Evolutionary conservation across 2,797 vertebrate species (phyloP).

Genomic region (Silurus lanzhouensis): DNA sequence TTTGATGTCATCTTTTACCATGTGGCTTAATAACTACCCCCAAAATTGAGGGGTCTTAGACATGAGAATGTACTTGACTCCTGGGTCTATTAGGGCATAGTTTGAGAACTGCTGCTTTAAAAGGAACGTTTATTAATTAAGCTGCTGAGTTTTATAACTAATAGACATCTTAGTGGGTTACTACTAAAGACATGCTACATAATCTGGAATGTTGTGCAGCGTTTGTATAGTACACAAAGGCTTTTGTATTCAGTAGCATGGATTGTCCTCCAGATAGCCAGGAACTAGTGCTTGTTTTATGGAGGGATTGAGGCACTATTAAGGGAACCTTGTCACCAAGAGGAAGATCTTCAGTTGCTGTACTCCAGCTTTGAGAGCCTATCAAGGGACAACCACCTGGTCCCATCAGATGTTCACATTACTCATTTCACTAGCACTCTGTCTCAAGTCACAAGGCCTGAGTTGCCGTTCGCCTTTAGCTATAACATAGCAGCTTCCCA

Average conservation of each 20-base stretch:
- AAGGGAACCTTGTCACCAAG: slow-evolving; percentile 37
- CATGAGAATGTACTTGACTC: background rate
- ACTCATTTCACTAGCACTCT: slow-evolving; percentile 70
- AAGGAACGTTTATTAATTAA: slow-evolving; percentile 2
- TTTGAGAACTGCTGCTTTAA: background rate
- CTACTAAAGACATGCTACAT: slow-evolving; percentile 11
- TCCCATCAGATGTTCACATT: slow-evolving; percentile 67
- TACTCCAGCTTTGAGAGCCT: slow-evolving; percentile 42
- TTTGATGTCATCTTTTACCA: background rate
- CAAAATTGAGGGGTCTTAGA: background rate
- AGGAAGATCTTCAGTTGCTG: slow-evolving; percentile 43
- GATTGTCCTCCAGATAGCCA: slow-evolving; percentile 23
- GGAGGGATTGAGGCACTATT: slow-evolving; percentile 35
- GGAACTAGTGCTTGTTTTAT: slow-evolving; percentile 42
- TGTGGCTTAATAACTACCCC: background rate
- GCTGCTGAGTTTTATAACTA: background rate
- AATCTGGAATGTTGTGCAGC: slow-evolving; percentile 13
- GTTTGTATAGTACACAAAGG: slow-evolving; percentile 28
- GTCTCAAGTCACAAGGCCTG: slow-evolving; percentile 54
- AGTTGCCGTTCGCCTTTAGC: slow-evolving; percentile 49
- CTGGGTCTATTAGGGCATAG: background rate
- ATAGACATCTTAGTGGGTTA: background rate
- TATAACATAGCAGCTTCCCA: slow-evolving; percentile 44
- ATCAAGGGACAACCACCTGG: slow-evolving; percentile 53
- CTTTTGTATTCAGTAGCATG: slow-evolving; percentile 27